These are phyloP conservation scores for Glaucopsyche alexis DNA, from an alignment of 2,888 invertebrate species.

Conservation along the genomic window DNA sequence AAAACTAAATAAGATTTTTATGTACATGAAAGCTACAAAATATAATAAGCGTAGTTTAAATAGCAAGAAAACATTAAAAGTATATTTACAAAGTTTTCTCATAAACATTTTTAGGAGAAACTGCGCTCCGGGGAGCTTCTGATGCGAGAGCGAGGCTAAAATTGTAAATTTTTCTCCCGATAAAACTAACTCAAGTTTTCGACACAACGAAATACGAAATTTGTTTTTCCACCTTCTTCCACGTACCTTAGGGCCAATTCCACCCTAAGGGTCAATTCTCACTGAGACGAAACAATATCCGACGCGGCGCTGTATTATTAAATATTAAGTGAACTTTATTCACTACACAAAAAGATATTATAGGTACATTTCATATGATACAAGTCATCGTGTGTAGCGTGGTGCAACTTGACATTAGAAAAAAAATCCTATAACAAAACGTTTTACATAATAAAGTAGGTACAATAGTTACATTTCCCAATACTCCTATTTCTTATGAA, in stretches of 20 bases:
- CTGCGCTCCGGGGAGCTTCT: background rate
- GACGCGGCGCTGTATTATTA: no score
- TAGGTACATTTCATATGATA: no score
- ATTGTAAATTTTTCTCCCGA: constrained; percentile 13
- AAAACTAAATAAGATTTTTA: no score
- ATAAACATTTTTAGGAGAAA: constrained; percentile 19
- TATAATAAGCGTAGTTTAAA: background rate
- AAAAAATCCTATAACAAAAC: no score
- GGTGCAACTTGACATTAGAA: no score
- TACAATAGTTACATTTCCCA: no score
- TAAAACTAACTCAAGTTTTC: constrained; percentile 19
- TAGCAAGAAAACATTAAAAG: constrained; percentile 2
- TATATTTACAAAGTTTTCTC: constrained; percentile 5
- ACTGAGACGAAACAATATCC: no score
- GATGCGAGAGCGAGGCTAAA: background rate
- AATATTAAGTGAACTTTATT: no score
- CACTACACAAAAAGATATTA: no score
- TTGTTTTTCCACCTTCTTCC: constrained; percentile 11
- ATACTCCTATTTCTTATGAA: no score
- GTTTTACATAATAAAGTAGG: no score
- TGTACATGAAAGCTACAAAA: background rate
- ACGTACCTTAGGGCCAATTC: background rate
- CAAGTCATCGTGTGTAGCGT: no score
- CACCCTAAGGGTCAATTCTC: background rate
- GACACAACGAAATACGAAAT: background rate